Percentiles rank a stretch among this genome's conserved stretches.
Conservation (phyloP, 2,113 vertebrate genomes). For the Oplegnathus fasciatus region DNA sequence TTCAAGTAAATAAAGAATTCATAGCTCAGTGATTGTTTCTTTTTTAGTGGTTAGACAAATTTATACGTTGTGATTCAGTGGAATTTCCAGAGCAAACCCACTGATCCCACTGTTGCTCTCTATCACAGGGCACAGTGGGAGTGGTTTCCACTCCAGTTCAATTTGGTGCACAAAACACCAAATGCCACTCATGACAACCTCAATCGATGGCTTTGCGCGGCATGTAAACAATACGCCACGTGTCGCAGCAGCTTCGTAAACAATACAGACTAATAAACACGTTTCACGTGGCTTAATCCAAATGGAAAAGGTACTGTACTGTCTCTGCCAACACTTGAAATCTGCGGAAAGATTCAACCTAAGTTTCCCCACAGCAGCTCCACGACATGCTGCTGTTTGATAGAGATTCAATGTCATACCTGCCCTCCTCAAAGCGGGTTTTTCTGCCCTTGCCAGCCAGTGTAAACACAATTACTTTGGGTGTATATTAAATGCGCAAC, state of each 20-base stretch:
- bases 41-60: conserved; percentile 25
- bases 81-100: conserved; percentile 50
- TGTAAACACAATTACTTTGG: not conserved
- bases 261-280: conserved; percentile 25
- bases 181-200: conserved; percentile 17
- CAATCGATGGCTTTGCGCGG: conserved; percentile 1
- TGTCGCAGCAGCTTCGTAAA: conserved; percentile 6
- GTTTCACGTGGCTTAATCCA: not conserved
- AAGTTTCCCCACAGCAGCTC: not conserved
- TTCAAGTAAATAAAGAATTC: conserved; percentile 18
- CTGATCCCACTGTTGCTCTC: conserved; percentile 24
- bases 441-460: not conserved
- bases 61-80: conserved; percentile 34
- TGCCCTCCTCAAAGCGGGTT: not conserved
- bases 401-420: not conserved
- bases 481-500: not conserved
- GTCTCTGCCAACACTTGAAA: not conserved
- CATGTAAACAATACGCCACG: conserved; percentile 36
- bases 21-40: conserved; percentile 9
- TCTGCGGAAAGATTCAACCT: not conserved
- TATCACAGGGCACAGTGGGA: conserved; percentile 20
- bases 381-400: not conserved
- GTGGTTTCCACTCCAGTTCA: conserved; percentile 44
- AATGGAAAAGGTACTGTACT: not conserved
- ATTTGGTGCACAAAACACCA: conserved; percentile 1